These are phyloP conservation scores for Caenorhabditis uteleia DNA, from an alignment of 2,888 invertebrate species.

Conservation along the genomic window DNA sequence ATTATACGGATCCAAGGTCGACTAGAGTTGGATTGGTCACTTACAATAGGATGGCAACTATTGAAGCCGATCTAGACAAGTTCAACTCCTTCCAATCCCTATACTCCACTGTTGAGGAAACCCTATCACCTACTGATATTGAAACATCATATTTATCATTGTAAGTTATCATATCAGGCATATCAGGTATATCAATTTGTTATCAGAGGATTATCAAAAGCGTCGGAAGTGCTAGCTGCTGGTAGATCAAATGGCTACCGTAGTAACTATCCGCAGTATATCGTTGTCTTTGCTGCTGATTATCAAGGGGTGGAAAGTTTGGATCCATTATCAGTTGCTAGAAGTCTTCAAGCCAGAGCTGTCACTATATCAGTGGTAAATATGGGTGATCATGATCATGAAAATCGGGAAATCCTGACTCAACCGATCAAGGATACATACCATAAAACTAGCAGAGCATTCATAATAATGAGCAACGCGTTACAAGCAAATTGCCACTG, in stretches of 20 bases:
- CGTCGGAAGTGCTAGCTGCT: constrained; percentile 7
- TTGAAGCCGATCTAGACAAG: constrained; percentile 12
- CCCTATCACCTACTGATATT: constrained; percentile 7
- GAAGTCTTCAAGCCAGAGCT: constrained; percentile 16
- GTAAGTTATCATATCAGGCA: no score
- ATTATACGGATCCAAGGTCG: constrained; percentile 8
- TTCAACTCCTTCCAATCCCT: no score
- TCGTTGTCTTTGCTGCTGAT: constrained; percentile 22
- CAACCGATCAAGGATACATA: no score
- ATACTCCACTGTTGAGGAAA: constrained; percentile 16
- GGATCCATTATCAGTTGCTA: constrained; percentile 21
- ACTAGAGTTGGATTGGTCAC: constrained; percentile 24
- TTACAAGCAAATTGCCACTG: no score
- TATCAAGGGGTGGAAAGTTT: constrained; percentile 16
- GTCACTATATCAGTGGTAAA: constrained; percentile 18
- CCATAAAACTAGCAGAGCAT: no score
- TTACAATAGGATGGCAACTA: constrained; percentile 5
- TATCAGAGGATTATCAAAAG: constrained; percentile 17
- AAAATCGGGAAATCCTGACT: no score
- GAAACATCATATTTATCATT: no score
- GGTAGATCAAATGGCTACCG: constrained; percentile 1
- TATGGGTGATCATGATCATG: constrained; percentile 7
- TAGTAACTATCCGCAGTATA: constrained; percentile 13
- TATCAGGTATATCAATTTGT: no score
- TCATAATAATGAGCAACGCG: no score